phyloP scores from a whole-genome alignment of 1,140 invertebrate genomes.

The Drusus annulatus region DNA sequence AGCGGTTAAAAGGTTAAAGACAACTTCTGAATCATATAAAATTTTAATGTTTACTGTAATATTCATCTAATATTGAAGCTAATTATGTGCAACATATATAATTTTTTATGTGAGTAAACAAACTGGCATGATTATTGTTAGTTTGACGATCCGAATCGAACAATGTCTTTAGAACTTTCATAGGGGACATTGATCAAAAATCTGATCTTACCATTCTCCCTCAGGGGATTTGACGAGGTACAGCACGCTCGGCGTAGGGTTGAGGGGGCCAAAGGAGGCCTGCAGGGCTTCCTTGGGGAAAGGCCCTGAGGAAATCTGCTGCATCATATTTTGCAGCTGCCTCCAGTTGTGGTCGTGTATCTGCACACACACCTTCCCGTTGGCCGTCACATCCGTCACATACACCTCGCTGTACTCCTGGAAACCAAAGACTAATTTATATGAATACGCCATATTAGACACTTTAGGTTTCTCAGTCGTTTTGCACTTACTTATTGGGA shows the following conservation, averaged over 20 bases:
- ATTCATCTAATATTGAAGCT: no score
- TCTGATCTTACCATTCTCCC: constrained; percentile 50
- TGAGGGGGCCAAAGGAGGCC: constrained; percentile 41
- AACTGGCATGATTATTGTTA: no score
- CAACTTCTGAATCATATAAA: no score
- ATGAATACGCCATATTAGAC: no score
- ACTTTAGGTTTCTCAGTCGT: no score
- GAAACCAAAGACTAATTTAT: no score
- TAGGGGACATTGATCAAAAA: not conserved
- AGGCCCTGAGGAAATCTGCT: constrained; percentile 39
- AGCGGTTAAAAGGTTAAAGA: no score
- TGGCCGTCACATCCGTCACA: constrained; percentile 40
- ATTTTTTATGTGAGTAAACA: no score
- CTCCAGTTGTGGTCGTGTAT: constrained; percentile 51
- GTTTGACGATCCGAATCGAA: not conserved
- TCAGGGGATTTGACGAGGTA: constrained; percentile 49
- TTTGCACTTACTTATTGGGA: no score
- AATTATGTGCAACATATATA: no score
- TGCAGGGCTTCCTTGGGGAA: constrained; percentile 51
- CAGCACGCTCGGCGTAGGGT: constrained; percentile 36
- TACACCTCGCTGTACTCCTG: constrained; percentile 47
- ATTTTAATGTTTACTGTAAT: no score
- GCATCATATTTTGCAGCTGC: constrained; percentile 49
- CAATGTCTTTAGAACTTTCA: not conserved
- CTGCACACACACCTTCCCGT: constrained; percentile 49